These are phyloP conservation scores for Chelonoidis abingdonii DNA, from an alignment of 2,113 vertebrate genomes.

Conservation along the genomic window DNA sequence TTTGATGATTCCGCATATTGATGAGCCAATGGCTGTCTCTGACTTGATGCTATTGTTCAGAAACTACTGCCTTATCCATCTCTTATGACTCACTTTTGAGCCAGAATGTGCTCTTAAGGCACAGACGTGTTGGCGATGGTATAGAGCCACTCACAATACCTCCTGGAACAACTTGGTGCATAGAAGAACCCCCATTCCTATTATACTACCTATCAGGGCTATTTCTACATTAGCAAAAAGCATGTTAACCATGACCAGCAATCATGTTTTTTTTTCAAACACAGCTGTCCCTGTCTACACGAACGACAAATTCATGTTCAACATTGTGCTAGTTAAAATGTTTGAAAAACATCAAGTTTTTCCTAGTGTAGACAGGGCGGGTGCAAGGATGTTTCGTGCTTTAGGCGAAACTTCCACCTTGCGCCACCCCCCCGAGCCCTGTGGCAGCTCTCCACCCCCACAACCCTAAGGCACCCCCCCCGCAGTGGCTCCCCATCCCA, in stretches of 20 bases:
- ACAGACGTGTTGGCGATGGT: not conserved
- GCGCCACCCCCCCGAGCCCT: too few species aligned
- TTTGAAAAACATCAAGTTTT: not conserved
- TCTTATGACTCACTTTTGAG: not conserved
- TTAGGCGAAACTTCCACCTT: too few species aligned
- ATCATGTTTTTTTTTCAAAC: not conserved
- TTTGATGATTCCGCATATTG: not conserved
- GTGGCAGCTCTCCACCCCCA: too few species aligned
- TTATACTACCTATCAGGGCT: not conserved
- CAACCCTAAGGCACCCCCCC: too few species aligned
- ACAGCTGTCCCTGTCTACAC: not conserved
- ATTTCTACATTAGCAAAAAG: conserved; percentile 2
- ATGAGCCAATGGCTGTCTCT: not conserved
- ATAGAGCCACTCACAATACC: not conserved
- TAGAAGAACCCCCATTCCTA: not conserved
- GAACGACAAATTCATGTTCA: not conserved
- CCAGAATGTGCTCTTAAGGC: not conserved
- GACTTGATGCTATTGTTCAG: not conserved
- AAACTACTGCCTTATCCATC: not conserved
- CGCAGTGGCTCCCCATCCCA: too few species aligned
- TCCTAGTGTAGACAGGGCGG: not conserved
- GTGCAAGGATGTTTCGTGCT: too few species aligned
- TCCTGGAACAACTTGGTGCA: not conserved
- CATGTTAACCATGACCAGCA: not conserved
- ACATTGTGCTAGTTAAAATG: not conserved